These are phyloP conservation scores for Dolichotis patagonum DNA, from an alignment of 2,113 vertebrate genomes.

Conservation along the genomic window DNA sequence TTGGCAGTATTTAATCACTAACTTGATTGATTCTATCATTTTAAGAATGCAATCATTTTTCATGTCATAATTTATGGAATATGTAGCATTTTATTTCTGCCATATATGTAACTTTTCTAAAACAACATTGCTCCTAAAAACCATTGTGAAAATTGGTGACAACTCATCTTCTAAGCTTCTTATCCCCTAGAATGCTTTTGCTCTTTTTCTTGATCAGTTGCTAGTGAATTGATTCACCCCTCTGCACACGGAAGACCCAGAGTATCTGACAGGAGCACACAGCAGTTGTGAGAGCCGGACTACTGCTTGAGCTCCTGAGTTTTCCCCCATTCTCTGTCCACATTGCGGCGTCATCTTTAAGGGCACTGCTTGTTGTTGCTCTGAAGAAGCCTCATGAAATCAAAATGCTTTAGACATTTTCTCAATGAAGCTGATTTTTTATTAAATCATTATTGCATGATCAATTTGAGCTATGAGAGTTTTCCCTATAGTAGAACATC, in stretches of 20 bases:
- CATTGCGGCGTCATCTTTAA: neutral
- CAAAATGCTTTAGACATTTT: slow-evolving; percentile 48
- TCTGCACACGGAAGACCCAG: neutral
- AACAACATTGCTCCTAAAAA: neutral
- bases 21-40: neutral
- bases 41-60: neutral
- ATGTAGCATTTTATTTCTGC: neutral
- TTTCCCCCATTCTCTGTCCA: neutral
- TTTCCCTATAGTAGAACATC: neutral
- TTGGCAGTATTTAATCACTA: neutral
- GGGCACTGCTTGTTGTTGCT: neutral
- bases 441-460: neutral
- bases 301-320: neutral
- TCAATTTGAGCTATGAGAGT: neutral
- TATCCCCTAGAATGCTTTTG: neutral
- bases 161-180: neutral
- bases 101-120: neutral
- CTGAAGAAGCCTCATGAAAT: slow-evolving; percentile 10
- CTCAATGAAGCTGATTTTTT: slow-evolving; percentile 8
- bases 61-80: neutral
- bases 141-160: neutral
- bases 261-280: neutral
- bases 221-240: neutral
- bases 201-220: neutral
- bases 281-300: neutral